Evolutionary conservation across 2,888 invertebrate genomes (phyloP), one percentile per base, ranked within the genome.

Genomic region (Holacanthella duospinosa): DNA sequence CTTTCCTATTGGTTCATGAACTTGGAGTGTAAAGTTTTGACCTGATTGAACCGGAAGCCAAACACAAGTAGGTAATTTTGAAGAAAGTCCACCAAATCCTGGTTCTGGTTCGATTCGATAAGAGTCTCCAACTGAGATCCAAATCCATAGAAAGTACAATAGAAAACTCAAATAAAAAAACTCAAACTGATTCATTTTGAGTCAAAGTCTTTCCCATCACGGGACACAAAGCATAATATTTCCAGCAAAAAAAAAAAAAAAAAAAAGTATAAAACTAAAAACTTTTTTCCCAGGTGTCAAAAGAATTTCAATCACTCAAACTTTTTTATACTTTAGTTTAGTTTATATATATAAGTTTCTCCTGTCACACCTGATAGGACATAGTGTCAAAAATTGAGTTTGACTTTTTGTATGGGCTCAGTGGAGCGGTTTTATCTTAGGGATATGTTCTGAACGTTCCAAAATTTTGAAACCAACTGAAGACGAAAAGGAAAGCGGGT

Each of bases 131-230:
- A 24, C 9, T n/a, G 24, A 12, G 9, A 6, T 6, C 24, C 9
- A 21, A 4, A 6, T 27, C 4, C 25, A 3, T 16, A 19, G 6
- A 4, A 26, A 48, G 19, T 16, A 29, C 55, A 55, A 55, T 29
- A 29, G 28, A 26, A 55, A 55, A 55, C 28, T 25, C 55, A 55
- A 55, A 55, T 29, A 55, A 3, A 55, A 55, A 55, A 55, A 29
- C 27, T 26, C 19, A 26, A 55, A 55, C 25, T 55, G 55, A 55
- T 55, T 26, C 55, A 55, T 55, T 55, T 55, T 53, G 6, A 24
- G 6, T 36, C 16, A 16, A 36, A 36, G 6, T 16, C 6, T 16
- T 36, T 36, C 36, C 36, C 36, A 36, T 36, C 16, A 6, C n/a
- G n/a, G n/a, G n/a, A n/a, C n/a, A n/a, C n/a, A n/a, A n/a, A n/a